phyloP scores from a whole-genome alignment of 2,888 invertebrate genomes.

The Drosophila sordidula region DNA sequence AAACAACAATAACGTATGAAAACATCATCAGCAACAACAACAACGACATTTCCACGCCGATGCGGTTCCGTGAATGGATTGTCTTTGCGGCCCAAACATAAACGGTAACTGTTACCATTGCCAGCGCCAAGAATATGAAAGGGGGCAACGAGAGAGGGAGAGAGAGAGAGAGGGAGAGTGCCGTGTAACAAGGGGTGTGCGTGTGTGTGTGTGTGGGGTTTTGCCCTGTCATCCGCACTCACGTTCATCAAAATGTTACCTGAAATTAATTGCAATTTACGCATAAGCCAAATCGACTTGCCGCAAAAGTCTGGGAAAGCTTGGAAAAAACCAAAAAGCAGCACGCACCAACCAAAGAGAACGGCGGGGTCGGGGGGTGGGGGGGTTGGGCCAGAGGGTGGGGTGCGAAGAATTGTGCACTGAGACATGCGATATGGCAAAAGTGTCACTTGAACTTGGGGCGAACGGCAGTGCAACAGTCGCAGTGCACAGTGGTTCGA shows the following conservation, averaged over 20 bases:
- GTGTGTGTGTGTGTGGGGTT: neutral
- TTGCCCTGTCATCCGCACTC: constrained; percentile 41
- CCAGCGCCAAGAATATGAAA: constrained; percentile 26
- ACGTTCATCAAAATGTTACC: constrained; percentile 46
- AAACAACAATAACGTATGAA: constrained; percentile 22
- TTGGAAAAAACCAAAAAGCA: constrained; percentile 35
- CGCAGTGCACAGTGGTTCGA: constrained; percentile 44
- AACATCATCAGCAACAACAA: constrained; percentile 19
- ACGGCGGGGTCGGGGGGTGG: constrained; percentile 1
- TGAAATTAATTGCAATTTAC: constrained; percentile 74
- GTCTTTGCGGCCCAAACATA: neutral
- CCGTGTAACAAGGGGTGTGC: neutral
- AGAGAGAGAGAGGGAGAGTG: neutral
- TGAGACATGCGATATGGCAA: constrained; percentile 72
- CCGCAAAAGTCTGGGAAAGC: constrained; percentile 26
- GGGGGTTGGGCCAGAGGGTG: neutral
- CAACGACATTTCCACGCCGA: constrained; percentile 8
- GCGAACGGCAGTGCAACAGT: constrained; percentile 30
- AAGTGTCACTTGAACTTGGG: constrained; percentile 76
- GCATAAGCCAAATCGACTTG: constrained; percentile 56
- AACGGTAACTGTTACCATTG: constrained; percentile 19
- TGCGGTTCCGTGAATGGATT: constrained; percentile 40
- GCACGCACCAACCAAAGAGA: constrained; percentile 30
- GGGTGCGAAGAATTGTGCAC: constrained; percentile 33
- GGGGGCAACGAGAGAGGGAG: neutral